Percentiles rank a stretch among this genome's conserved stretches.
Evolutionary conservation across 2,888 invertebrate species (phyloP).

Genomic region (Buathra laborator): DNA sequence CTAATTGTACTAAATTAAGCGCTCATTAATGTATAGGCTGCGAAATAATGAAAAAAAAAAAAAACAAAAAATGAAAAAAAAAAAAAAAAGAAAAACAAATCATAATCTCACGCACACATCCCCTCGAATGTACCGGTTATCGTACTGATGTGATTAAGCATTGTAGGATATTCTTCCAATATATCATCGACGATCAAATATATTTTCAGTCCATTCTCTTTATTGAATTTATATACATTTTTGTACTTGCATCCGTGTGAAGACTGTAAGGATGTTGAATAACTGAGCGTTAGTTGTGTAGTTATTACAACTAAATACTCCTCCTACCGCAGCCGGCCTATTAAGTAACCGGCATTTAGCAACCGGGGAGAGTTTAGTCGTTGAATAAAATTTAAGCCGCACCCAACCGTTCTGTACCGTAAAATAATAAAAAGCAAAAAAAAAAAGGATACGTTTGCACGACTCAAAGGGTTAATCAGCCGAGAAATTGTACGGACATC

Average conservation of each 20-base stretch:
- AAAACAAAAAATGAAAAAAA: constrained; percentile 14
- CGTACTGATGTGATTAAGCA: constrained; percentile 26
- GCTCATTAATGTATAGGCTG: constrained; percentile 37
- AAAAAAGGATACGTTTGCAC: constrained; percentile 12
- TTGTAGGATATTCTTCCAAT: constrained; percentile 47
- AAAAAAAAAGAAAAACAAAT: constrained; percentile 24
- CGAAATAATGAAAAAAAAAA: background rate
- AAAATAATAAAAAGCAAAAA: constrained; percentile 27
- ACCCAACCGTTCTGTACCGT: background rate
- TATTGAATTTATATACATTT: constrained; percentile 67
- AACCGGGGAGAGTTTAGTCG: constrained; percentile 14
- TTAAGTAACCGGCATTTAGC: constrained; percentile 6
- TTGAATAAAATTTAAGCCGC: constrained; percentile 6
- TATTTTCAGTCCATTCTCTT: constrained; percentile 58
- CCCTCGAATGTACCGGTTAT: constrained; percentile 17
- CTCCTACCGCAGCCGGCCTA: constrained; percentile 9
- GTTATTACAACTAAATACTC: constrained; percentile 14
- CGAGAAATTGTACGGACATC: constrained; percentile 31
- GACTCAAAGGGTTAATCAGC: constrained; percentile 10
- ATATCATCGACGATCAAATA: constrained; percentile 47
- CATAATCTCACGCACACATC: constrained; percentile 45
- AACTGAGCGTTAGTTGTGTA: constrained; percentile 20
- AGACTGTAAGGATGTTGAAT: constrained; percentile 18
- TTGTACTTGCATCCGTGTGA: constrained; percentile 62
- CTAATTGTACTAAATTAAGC: constrained; percentile 5